Percentiles rank a stretch among this genome's conserved stretches.
Evolutionary conservation across 2,113 vertebrate genomes (phyloP).

Genomic region (Budorcas taxicolor): DNA sequence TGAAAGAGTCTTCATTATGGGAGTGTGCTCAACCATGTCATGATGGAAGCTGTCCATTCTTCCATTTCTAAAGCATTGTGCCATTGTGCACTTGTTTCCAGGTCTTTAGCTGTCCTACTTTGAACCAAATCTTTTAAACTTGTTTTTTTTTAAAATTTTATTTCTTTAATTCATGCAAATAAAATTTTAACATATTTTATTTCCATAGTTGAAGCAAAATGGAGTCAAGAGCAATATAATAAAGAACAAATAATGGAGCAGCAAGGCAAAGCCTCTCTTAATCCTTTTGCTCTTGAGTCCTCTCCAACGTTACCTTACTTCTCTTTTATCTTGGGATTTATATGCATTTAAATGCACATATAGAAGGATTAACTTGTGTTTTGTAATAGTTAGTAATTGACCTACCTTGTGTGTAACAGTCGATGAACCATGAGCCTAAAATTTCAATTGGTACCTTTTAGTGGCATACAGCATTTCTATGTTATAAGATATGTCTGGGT

Average conservation of each 20-base stretch:
- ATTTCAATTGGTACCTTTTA: neutral
- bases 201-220: neutral
- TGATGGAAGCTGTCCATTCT: fast-evolving
- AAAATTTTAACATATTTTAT: neutral
- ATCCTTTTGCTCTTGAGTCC: neutral
- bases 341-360: neutral
- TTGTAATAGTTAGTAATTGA: neutral
- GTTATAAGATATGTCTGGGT: neutral
- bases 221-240: neutral
- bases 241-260: neutral
- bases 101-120: neutral
- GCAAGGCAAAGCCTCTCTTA: neutral
- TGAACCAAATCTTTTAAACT: neutral
- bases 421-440: neutral
- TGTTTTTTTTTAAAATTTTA: neutral
- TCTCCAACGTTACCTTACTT: neutral
- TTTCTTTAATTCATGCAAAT: neutral
- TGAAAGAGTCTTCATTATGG: neutral
- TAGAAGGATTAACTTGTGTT: neutral
- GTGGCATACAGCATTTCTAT: neutral
- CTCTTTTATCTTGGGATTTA: neutral
- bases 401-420: neutral
- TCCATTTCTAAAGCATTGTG: neutral
- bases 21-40: neutral
- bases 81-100: fast-evolving